Conservation (phyloP, 2,113 vertebrate genomes). For the Prietella phreatophila region DNA sequence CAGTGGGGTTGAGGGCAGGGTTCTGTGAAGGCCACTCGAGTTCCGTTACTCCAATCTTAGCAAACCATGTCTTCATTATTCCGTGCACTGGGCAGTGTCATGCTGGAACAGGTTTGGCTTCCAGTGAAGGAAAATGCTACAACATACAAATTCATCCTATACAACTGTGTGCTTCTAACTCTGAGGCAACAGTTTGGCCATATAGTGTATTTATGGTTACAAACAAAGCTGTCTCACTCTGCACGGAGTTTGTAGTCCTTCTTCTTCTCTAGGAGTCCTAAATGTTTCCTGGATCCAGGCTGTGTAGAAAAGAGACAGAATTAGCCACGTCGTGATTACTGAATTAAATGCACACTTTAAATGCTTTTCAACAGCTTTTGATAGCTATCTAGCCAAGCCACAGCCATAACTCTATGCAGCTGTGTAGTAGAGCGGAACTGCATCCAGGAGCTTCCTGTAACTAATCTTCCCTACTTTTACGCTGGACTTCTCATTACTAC, state of each 20-base stretch:
- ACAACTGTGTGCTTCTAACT: too few relatives aligned
- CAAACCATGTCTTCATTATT: background rate
- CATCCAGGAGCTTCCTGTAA: background rate
- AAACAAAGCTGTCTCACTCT: conserved; percentile 72
- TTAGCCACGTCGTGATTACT: background rate
- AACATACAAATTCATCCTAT: background rate
- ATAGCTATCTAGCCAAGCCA: too few relatives aligned
- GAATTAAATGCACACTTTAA: background rate
- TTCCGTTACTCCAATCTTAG: background rate
- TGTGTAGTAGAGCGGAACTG: background rate
- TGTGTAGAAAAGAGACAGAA: conserved; percentile 56
- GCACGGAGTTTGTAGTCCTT: conserved; percentile 92
- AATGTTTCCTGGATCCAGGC: conserved; percentile 79
- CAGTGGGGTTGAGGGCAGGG: background rate
- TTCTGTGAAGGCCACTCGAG: background rate
- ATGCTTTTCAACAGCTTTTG: too few relatives aligned
- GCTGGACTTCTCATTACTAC: background rate
- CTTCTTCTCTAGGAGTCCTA: conserved; percentile 94
- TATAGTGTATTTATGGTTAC: background rate
- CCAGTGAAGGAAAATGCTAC: background rate
- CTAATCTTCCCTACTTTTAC: background rate
- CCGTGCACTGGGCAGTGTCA: background rate
- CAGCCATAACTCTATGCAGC: too few relatives aligned
- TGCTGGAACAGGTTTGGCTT: background rate
- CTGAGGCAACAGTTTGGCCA: background rate